Conservation (phyloP, 2,113 vertebrate species). For the Myotis lucifugus region DNA sequence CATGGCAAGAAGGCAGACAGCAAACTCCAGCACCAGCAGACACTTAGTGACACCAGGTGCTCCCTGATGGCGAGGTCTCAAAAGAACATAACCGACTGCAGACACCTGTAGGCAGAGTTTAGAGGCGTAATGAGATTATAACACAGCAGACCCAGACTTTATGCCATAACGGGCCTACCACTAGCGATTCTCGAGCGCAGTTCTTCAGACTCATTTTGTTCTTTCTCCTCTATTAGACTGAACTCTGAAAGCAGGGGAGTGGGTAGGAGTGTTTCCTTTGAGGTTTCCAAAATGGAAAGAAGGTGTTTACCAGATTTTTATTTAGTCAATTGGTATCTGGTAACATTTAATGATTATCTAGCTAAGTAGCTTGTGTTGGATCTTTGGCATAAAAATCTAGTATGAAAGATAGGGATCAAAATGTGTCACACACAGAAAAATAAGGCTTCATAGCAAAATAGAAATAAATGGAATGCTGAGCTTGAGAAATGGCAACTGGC, state of each 20-base stretch:
- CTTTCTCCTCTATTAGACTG: neutral
- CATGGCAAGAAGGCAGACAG: slow-evolving; percentile 84
- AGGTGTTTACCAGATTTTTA: neutral
- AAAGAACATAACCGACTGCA: slow-evolving; percentile 65
- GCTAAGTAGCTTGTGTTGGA: neutral
- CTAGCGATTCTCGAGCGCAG: neutral
- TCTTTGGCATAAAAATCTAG: slow-evolving; percentile 33
- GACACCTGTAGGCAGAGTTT: slow-evolving; percentile 60
- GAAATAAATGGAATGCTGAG: neutral
- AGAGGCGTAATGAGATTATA: neutral
- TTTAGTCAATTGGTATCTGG: slow-evolving; percentile 28
- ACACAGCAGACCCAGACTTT: neutral
- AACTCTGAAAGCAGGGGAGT: neutral
- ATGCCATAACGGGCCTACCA: neutral
- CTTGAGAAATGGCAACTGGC: neutral
- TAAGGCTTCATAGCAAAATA: neutral
- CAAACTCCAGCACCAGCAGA: slow-evolving; percentile 67
- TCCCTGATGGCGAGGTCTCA: slow-evolving; percentile 33
- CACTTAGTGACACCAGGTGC: neutral
- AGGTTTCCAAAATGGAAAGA: slow-evolving; percentile 10
- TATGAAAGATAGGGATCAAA: neutral
- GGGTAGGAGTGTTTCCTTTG: slow-evolving; percentile 17
- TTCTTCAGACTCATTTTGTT: neutral
- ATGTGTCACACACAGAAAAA: neutral
- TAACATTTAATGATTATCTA: slow-evolving; percentile 39